These are phyloP conservation scores for Cerastis leucographa DNA, from an alignment of 2,888 invertebrate genomes.

Conservation along the genomic window DNA sequence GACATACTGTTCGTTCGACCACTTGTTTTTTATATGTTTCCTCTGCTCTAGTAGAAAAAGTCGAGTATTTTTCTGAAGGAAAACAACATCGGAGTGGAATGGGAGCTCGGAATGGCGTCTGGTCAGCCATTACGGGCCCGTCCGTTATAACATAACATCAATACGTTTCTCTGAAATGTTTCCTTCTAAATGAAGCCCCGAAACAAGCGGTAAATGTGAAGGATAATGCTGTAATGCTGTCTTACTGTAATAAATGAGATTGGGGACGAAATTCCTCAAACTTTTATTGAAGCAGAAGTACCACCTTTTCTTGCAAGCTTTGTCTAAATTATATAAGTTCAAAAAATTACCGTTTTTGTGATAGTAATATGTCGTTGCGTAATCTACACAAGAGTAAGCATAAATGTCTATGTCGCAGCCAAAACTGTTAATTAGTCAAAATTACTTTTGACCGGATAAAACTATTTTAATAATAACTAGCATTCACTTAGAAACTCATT, in stretches of 20 bases:
- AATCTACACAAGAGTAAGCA: neutral
- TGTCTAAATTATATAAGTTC: neutral
- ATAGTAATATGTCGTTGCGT: neutral
- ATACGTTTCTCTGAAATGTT: slow-evolving; percentile 63
- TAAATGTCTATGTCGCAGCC: too few species aligned
- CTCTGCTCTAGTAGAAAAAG: slow-evolving; percentile 46
- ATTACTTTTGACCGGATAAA: too few species aligned
- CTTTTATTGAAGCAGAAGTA: slow-evolving; percentile 3
- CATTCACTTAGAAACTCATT: too few species aligned
- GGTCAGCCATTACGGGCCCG: slow-evolving; percentile 65
- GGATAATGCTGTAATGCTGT: slow-evolving; percentile 39
- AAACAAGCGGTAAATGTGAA: slow-evolving; percentile 53
- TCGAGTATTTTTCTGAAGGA: slow-evolving; percentile 55
- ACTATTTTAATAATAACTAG: too few species aligned
- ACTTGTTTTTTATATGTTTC: slow-evolving; percentile 65
- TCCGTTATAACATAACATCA: slow-evolving; percentile 65
- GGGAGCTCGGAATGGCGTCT: slow-evolving; percentile 66
- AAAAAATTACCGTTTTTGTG: neutral
- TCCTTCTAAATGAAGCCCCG: slow-evolving; percentile 42
- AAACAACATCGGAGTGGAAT: slow-evolving; percentile 64
- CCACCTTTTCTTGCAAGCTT: slow-evolving; percentile 1
- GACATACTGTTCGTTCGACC: slow-evolving; percentile 59
- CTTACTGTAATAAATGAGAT: slow-evolving; percentile 43
- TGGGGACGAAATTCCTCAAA: slow-evolving; percentile 27
- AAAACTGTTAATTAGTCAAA: too few species aligned